Percentiles rank a stretch among this genome's conserved stretches.
phyloP scores from a whole-genome alignment of 2,113 vertebrate species.

The Hiodon tergisus region DNA sequence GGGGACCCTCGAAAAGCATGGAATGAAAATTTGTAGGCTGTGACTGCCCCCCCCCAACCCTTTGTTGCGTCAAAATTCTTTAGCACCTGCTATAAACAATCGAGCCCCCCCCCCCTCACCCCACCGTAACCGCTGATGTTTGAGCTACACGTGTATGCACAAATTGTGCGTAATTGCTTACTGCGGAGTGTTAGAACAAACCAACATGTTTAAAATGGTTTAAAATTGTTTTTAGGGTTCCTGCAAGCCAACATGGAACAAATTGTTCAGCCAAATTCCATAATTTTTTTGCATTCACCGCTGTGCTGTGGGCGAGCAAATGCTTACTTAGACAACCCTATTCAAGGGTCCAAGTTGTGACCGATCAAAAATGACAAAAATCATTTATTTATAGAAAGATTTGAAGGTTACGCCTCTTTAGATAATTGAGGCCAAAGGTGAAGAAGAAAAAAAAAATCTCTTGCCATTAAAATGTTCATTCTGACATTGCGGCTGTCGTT shows the following conservation, averaged over 20 bases:
- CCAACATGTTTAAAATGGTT: not conserved
- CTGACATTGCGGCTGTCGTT: not conserved
- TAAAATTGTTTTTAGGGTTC: not conserved
- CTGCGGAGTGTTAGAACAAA: not conserved
- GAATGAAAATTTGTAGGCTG: too few species aligned
- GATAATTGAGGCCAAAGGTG: conserved; percentile 2
- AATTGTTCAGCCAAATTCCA: conserved; percentile 6
- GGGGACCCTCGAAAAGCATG: too few species aligned
- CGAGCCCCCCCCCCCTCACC: too few species aligned
- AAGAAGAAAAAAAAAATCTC: not conserved
- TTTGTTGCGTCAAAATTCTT: too few species aligned
- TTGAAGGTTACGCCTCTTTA: not conserved
- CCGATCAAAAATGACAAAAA: conserved; percentile 19
- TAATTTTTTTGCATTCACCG: not conserved
- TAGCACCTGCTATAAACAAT: not conserved
- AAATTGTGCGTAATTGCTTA: not conserved
- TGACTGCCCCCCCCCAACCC: too few species aligned
- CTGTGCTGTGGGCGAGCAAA: not conserved
- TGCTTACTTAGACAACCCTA: not conserved
- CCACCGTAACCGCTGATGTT: too few species aligned
- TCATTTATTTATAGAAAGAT: conserved; percentile 5
- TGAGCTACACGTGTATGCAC: not conserved
- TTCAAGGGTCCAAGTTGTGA: not conserved
- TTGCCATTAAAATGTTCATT: not conserved
- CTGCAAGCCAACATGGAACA: conserved; percentile 8